Evolutionary conservation across 2,797 vertebrate genomes (phyloP), one percentile per base, ranked within the genome.

Genomic region (Morus bassanus): DNA sequence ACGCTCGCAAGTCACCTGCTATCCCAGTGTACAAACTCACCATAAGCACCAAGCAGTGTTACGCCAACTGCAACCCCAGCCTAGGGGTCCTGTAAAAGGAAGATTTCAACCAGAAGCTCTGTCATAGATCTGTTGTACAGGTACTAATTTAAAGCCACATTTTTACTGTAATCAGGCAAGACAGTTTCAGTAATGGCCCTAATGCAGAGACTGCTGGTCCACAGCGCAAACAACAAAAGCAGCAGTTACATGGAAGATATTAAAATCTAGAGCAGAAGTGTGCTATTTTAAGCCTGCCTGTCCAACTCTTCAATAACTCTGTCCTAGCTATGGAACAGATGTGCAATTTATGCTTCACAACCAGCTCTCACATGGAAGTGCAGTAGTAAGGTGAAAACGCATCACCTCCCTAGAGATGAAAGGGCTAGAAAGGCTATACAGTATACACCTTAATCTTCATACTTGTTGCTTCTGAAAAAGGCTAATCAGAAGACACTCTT

Each of bases 111-210:
- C 51, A 94, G 79, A 85, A 97, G 91, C 89, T 96, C 94, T 93
- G 70, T 82, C 89, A 89, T 7, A 92, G 72, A 85, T 83, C 39
- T 70, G 53, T 56, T 85, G 35, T 85, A 78, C 59, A 83, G 46
- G 35, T 75, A 72, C 69, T 89, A 83, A 81, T 78, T 91, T 80
- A 89, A 96, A 96, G 76, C 75, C 92, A 91, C 12, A 10, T 63
- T 83, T 90, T 91, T 73, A 86, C 95, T 93, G 67, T 78, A 78
- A 85, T 72, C 89, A 93, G 94, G 92, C 91, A 93, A 91, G 84
- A 80, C 3, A 77, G 87, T 88, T 89, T 92, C 68, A 88, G 31
- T 69, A 91, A 79, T 3, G 11, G 81, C 60, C 88, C 84, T 92
- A 76, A 73, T 0, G 23, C 73, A 94, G 82, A 85, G 56, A 68